A percentile compares a stretch with the other conserved stretches of the same genome.
phyloP scores from a whole-genome alignment of 2,888 invertebrate species.

The Catocala fraxini region DNA sequence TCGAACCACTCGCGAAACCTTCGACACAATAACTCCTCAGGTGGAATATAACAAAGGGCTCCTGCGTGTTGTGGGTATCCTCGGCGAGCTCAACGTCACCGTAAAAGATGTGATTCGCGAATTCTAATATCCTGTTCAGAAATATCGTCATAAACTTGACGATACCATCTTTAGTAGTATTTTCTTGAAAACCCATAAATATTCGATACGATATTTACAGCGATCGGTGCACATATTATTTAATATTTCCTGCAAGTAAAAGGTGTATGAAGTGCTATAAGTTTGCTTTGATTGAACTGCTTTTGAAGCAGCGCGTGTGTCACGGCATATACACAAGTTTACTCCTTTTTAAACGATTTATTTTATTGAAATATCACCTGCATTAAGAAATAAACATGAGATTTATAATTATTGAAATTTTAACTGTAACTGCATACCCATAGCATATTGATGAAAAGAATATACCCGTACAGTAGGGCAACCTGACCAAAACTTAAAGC shows the following conservation, averaged over 20 bases:
- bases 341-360: no score
- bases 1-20: conserved; percentile 11
- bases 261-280: conserved; percentile 21
- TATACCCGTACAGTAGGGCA: no score
- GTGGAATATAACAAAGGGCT: conserved; percentile 12
- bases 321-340: no score
- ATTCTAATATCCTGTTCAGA: conserved; percentile 42
- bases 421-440: no score
- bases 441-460: no score
- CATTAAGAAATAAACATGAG: no score
- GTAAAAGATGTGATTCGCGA: conserved; percentile 14
- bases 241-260: conserved; percentile 32
- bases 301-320: conserved; percentile 6
- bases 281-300: conserved; percentile 27
- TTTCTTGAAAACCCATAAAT: conserved; percentile 16
- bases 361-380: no score
- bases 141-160: conserved; percentile 38
- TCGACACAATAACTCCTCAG: conserved; percentile 9
- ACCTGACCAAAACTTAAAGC: no score
- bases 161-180: conserved; percentile 37
- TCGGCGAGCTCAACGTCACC: conserved; percentile 13
- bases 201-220: conserved; percentile 14
- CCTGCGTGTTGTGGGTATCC: conserved; percentile 15
- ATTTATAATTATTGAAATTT: no score
- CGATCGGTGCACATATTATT: conserved; percentile 33